Evolutionary conservation across 2,113 vertebrate genomes (phyloP).

Genomic region (Gambusia holbrooki): DNA sequence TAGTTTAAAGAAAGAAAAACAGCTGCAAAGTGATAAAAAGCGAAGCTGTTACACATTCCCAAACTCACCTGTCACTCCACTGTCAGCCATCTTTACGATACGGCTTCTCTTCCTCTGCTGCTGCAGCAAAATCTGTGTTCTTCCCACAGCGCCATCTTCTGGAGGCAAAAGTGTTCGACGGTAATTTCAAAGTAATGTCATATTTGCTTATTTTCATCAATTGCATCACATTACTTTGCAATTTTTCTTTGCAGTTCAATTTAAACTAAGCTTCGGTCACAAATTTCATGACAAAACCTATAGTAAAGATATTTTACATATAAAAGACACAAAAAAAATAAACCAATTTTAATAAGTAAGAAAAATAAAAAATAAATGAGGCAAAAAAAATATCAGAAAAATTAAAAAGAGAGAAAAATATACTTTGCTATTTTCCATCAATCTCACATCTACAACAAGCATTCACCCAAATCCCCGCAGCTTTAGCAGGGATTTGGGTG

Average conservation of each 20-base stretch:
- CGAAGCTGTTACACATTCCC: slow-evolving; percentile 45
- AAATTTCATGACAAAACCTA: no score
- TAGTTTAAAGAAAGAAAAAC: background rate
- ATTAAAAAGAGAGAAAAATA: background rate
- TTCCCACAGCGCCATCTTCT: slow-evolving; percentile 32
- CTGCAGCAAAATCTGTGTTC: background rate
- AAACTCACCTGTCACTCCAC: slow-evolving; percentile 65
- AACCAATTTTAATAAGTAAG: no score
- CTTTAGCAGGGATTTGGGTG: background rate
- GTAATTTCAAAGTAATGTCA: no score
- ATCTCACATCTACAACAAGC: background rate
- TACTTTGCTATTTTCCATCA: background rate
- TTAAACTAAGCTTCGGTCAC: no score
- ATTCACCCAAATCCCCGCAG: background rate
- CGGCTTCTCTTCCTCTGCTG: slow-evolving; percentile 23
- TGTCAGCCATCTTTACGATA: slow-evolving; percentile 80
- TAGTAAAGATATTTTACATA: no score
- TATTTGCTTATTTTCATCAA: no score
- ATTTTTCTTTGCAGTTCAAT: no score
- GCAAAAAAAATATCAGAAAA: background rate
- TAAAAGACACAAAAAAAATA: no score
- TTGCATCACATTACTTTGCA: no score
- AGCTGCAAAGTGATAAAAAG: background rate
- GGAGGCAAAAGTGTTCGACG: slow-evolving; percentile 2
- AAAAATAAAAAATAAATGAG: background rate